Evolutionary conservation across 2,888 invertebrate species (phyloP).

Genomic region (Mongoloraphidia duomilia): DNA sequence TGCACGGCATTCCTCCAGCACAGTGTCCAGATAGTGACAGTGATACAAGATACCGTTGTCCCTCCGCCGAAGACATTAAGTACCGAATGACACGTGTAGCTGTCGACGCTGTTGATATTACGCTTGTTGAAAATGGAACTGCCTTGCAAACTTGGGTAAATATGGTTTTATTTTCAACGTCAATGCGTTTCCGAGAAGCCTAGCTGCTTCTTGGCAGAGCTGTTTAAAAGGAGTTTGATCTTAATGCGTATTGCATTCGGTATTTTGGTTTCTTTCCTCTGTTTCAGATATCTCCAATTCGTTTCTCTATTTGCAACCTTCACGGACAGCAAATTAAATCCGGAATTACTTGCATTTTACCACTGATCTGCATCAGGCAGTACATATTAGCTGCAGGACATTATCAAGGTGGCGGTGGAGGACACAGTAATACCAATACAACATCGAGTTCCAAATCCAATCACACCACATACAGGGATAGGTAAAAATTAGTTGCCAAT

Average conservation of each 20-base stretch:
- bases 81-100: constrained; percentile 85
- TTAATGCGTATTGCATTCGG: constrained; percentile 7
- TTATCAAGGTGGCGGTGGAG: constrained; percentile 28
- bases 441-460: constrained; percentile 33
- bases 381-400: constrained; percentile 44
- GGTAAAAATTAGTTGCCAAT: not conserved
- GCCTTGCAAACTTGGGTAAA: constrained; percentile 70
- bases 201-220: not conserved
- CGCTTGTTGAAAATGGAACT: constrained; percentile 78
- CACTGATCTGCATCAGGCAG: constrained; percentile 53
- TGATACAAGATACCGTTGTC: constrained; percentile 59
- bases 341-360: constrained; percentile 75
- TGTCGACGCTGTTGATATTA: constrained; percentile 79
- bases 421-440: constrained; percentile 50
- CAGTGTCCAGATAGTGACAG: constrained; percentile 55
- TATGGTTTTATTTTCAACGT: constrained; percentile 4
- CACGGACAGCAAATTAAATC: constrained; percentile 84
- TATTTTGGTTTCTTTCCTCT: constrained; percentile 5
- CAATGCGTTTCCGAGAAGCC: constrained; percentile 7
- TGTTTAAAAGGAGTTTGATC: not conserved
- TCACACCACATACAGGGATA: constrained; percentile 3
- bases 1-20: constrained; percentile 58
- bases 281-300: constrained; percentile 61
- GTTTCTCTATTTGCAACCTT: constrained; percentile 85
- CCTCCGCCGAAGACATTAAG: constrained; percentile 73